Conservation (phyloP, 2,797 vertebrate genomes). For the Tolypeutes matacus region DNA sequence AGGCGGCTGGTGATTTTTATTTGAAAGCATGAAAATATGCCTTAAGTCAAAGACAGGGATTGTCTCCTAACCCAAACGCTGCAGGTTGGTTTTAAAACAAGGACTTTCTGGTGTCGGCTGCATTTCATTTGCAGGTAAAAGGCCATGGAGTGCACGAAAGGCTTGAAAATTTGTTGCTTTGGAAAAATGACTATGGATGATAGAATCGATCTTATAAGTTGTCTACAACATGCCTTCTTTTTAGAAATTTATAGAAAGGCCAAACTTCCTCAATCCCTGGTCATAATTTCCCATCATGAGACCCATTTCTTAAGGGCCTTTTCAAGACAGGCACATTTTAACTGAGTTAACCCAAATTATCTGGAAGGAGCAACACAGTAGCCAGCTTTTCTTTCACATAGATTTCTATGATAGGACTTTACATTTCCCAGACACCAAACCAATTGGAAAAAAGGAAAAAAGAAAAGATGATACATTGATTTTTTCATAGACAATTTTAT, state of each 20-base stretch:
- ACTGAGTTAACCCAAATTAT: background rate
- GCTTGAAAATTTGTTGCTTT: background rate
- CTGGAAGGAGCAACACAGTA: background rate
- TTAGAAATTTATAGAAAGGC: background rate
- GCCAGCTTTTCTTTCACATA: background rate
- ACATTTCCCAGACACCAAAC: background rate
- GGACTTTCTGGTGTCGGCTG: background rate
- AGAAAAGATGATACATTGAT: background rate
- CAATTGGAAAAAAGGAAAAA: background rate
- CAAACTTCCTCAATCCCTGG: background rate
- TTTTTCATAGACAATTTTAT: background rate
- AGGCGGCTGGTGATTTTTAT: background rate
- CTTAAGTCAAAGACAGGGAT: background rate
- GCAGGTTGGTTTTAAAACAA: background rate
- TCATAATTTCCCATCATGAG: background rate
- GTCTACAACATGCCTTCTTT: background rate
- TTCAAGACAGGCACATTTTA: background rate
- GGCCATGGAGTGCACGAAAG: fast-evolving
- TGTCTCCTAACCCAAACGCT: fast-evolving
- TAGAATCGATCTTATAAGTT: background rate
- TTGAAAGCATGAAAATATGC: constrained; percentile 25
- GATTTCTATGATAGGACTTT: background rate
- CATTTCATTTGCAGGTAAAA: background rate
- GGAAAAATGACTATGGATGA: background rate
- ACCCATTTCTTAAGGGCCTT: background rate